Evolutionary conservation across 2,113 vertebrate species (phyloP), one percentile per base, ranked within the genome.

Genomic region (Sinocyclocheilus rhinocerous): DNA sequence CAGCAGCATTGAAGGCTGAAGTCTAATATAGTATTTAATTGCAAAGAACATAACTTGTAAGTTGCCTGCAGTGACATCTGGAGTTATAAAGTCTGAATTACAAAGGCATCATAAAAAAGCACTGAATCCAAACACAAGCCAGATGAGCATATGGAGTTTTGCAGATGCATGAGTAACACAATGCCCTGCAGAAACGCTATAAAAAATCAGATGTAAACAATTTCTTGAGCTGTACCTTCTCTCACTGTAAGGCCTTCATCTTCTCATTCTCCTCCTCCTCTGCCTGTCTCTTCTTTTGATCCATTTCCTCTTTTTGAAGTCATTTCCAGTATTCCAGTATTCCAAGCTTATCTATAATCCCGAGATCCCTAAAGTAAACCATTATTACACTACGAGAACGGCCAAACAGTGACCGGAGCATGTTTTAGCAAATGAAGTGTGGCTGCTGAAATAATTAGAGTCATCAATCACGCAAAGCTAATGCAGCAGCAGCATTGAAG

Each of bases 171-270:
- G 9, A 45, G 39, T 55, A 48, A 26, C 24, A 29, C 6, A 33
- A 33, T 77, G 24, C 48, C 16, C 75, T 33, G 16, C 20, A 73
- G 16, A 73, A 61, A 50, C 15, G 52, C 63, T 83, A 39, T 65
- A 20, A 73, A 76, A 57, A 39, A 13, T 24, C n/a, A 77, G 16
- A 29, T 29, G 75, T 15, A 5, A 75, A 52, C 6, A 52, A 15
- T 45, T 50, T 57, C n/a, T 72, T 59, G 52, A n/a, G 75, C 69
- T 76, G 10, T 91, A 97, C 97, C 95, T 96, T 96, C 89, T 95
- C 91, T 91, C 96, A 95, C 89, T 97, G 96, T 87, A 90, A 61
- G 6, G 78, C 93, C 90, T 97, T 97, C 93, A 88, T 96, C 89
- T 79, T 91, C 88, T 95, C 88, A 22, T 89, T 52, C 89, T 95